Conservation (phyloP, 1,140 invertebrate species). For the Teleopsis dalmanni region DNA sequence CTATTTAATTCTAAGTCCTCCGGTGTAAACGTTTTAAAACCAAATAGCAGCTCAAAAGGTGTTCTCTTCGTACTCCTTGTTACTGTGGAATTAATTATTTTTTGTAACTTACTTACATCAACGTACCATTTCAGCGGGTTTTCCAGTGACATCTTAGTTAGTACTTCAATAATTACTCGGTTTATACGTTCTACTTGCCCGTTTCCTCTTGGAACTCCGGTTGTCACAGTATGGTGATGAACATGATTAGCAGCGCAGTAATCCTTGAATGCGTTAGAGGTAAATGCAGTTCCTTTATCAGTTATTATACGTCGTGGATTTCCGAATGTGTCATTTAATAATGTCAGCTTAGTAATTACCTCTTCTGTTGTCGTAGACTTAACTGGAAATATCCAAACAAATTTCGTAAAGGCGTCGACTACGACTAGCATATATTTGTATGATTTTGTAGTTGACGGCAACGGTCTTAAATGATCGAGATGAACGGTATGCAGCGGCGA, state of each 20-base stretch:
- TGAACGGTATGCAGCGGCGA: slow-evolving; percentile 20
- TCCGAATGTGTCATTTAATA: slow-evolving; percentile 3
- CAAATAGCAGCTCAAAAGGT: no score
- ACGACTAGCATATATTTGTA: slow-evolving; percentile 42
- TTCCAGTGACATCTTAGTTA: slow-evolving; percentile 25
- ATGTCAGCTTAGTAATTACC: slow-evolving; percentile 10
- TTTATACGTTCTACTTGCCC: slow-evolving; percentile 21
- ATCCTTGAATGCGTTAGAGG: not conserved
- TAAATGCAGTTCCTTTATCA: not conserved
- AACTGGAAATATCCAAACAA: slow-evolving; percentile 27
- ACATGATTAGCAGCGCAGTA: slow-evolving; percentile 23
- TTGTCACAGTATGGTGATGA: slow-evolving; percentile 23
- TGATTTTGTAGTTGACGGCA: slow-evolving; percentile 33
- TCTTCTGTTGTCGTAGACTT: slow-evolving; percentile 15
- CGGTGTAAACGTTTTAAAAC: no score
- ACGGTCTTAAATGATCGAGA: slow-evolving; percentile 28
- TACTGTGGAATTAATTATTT: no score
- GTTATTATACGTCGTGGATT: slow-evolving; percentile 4
- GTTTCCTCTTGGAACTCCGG: slow-evolving; percentile 30
- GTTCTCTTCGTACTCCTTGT: no score
- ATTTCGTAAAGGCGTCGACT: slow-evolving; percentile 42
- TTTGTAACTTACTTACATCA: no score
- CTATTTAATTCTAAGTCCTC: no score
- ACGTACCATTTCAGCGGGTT: slow-evolving; percentile 29
- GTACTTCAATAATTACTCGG: slow-evolving; percentile 21